Percentiles rank a stretch among this genome's conserved stretches.
Evolutionary conservation across 2,113 vertebrate genomes (phyloP).

Genomic region (Chloropsis hardwickii): DNA sequence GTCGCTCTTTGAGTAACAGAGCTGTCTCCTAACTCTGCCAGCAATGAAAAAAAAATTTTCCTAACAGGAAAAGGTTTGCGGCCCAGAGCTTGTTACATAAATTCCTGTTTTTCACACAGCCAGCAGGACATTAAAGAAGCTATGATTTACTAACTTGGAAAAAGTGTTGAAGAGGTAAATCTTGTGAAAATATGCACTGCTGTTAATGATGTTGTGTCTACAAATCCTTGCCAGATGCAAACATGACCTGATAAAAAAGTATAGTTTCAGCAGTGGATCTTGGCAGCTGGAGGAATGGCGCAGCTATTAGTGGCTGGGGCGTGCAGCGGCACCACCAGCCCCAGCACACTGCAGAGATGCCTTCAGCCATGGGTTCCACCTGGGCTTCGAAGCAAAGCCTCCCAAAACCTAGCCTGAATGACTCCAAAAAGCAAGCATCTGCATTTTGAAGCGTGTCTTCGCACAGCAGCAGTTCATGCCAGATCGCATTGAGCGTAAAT

Average conservation of each 20-base stretch:
- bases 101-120: slow-evolving; percentile 82
- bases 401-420: not conserved
- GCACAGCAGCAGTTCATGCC: rapidly evolving
- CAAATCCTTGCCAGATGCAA: slow-evolving; percentile 45
- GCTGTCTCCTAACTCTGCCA: slow-evolving; percentile 73
- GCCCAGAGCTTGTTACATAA: slow-evolving; percentile 76
- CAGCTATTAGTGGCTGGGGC: not conserved
- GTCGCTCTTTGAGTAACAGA: slow-evolving; percentile 75
- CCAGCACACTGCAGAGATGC: rapidly evolving
- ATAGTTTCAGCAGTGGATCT: not conserved
- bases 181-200: slow-evolving; percentile 61
- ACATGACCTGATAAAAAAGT: slow-evolving; percentile 42
- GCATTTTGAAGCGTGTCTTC: rapidly evolving
- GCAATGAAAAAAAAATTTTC: slow-evolving; percentile 71
- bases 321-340: rapidly evolving
- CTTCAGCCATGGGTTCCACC: not conserved
- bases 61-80: slow-evolving; percentile 81
- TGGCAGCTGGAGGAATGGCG: not conserved
- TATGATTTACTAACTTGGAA: slow-evolving; percentile 69
- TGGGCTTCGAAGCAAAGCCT: not conserved
- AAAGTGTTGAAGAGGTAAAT: slow-evolving; percentile 61
- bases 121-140: slow-evolving; percentile 73
- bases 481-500: rapidly evolving
- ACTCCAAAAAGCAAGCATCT: rapidly evolving
- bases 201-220: slow-evolving; percentile 64